Evolutionary conservation across 2,797 vertebrate genomes (phyloP).

Genomic region (Pseudochaenichthys georgianus): DNA sequence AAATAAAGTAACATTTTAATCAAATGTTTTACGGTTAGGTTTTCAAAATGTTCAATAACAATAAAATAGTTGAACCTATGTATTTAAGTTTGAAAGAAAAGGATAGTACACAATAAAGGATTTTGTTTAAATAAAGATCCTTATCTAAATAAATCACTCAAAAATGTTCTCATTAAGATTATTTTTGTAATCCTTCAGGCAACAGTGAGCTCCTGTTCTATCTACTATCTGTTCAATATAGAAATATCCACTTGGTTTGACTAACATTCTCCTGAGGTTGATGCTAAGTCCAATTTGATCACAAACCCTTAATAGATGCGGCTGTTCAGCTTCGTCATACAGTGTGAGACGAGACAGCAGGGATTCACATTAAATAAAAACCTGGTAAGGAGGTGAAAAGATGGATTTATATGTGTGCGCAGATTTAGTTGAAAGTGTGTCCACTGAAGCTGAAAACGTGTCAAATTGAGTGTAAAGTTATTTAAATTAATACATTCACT

Average conservation of each 20-base stretch:
- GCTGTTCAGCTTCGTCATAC: conserved; percentile 6
- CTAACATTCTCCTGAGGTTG: not conserved
- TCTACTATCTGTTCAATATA: too few species aligned
- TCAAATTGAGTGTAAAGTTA: not conserved
- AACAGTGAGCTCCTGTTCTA: not conserved
- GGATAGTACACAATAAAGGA: not conserved
- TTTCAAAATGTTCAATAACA: not conserved
- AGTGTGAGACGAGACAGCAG: not conserved
- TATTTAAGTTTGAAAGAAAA: not conserved
- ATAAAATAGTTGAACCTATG: too few species aligned
- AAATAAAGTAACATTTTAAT: not conserved
- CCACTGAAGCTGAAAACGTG: not conserved
- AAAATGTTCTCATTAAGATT: conserved; percentile 25
- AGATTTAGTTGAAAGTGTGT: not conserved
- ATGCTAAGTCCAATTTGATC: not conserved
- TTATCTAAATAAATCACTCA: conserved; percentile 3
- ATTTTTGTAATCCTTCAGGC: not conserved
- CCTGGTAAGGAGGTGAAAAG: conserved; percentile 4
- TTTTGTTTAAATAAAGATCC: not conserved
- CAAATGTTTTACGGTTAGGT: not conserved
- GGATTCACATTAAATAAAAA: conserved; percentile 8
- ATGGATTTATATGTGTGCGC: not conserved
- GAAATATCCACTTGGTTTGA: not conserved
- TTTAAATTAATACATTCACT: not conserved
- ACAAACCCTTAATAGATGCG: not conserved